These are phyloP conservation scores for Aphidoletes aphidimyza DNA, from an alignment of 2,888 invertebrate species.

Conservation along the genomic window DNA sequence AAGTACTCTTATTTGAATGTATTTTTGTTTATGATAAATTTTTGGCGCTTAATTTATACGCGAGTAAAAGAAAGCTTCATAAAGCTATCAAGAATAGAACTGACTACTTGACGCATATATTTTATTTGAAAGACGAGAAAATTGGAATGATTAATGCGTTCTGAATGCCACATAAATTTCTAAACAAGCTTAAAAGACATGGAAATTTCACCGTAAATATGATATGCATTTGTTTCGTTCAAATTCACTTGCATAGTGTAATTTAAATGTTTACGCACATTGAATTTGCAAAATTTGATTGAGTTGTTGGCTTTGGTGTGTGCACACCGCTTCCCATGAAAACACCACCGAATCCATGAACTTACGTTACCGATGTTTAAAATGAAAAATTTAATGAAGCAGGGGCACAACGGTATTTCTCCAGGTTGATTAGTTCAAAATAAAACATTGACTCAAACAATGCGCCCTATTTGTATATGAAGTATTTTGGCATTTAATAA, in stretches of 20 bases:
- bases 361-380: too few relatives aligned
- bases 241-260: background rate
- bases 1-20: too few relatives aligned
- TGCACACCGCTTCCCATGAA: background rate
- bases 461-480: too few relatives aligned
- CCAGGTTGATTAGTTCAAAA: too few relatives aligned
- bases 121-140: background rate
- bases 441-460: too few relatives aligned
- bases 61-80: too few relatives aligned
- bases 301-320: background rate
- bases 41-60: too few relatives aligned
- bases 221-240: background rate
- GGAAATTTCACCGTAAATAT: background rate
- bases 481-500: too few relatives aligned
- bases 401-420: too few relatives aligned
- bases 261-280: background rate
- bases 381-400: conserved; percentile 1
- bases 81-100: background rate
- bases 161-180: conserved; percentile 21
- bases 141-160: conserved; percentile 28
- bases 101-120: too few relatives aligned
- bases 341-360: too few relatives aligned
- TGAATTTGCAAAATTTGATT: conserved; percentile 18
- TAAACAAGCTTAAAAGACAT: background rate
- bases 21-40: too few relatives aligned